Percentiles rank a stretch among this genome's conserved stretches.
Evolutionary conservation across 2,113 vertebrate genomes (phyloP).

Genomic region (Mustelus asterias): DNA sequence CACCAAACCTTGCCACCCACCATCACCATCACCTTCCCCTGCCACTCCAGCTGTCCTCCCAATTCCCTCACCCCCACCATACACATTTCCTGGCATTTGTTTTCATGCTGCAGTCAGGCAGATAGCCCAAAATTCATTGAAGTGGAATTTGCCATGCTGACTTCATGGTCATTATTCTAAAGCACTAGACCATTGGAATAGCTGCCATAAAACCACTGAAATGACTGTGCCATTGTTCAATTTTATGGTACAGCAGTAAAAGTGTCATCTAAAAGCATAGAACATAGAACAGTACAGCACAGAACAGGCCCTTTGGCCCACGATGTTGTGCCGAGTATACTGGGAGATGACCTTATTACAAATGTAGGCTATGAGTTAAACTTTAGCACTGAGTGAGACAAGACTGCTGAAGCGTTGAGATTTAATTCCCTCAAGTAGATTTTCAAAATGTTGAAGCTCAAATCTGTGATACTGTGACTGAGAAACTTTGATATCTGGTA

Average conservation of each 20-base stretch:
- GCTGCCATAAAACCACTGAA: background rate
- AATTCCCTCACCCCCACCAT: no score
- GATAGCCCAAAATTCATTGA: background rate
- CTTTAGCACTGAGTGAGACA: background rate
- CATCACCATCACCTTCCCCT: no score
- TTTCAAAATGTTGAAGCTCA: background rate
- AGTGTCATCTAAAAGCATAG: background rate
- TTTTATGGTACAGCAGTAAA: background rate
- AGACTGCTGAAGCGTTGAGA: background rate
- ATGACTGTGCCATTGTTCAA: background rate
- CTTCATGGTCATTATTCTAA: background rate
- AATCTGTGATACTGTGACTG: background rate
- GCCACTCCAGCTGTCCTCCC: no score
- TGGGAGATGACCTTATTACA: background rate
- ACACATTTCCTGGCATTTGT: no score
- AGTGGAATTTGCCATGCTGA: background rate
- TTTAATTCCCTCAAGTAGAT: background rate
- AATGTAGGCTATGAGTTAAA: background rate
- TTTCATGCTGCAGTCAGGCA: background rate
- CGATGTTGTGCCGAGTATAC: no score
- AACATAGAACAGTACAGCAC: no score
- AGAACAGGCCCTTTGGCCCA: no score
- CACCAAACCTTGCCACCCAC: no score
- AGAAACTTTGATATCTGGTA: background rate
- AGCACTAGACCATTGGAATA: background rate